phyloP scores from a whole-genome alignment of 2,797 vertebrate genomes.

The Carcharodon carcharias region DNA sequence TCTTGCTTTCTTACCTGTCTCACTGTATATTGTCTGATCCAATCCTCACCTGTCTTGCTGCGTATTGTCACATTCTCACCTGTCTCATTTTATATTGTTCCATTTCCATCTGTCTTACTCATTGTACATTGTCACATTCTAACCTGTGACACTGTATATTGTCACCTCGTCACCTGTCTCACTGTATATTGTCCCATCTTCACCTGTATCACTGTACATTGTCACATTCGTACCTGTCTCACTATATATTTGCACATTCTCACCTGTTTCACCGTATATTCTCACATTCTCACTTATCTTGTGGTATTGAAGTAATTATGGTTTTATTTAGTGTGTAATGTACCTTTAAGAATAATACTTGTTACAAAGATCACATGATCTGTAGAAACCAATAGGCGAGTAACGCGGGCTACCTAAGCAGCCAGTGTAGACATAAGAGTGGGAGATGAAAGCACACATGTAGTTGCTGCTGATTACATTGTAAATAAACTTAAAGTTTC shows the following conservation, averaged over 20 bases:
- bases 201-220: background rate
- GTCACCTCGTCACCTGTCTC: background rate
- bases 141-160: background rate
- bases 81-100: background rate
- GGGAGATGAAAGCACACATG: too few relatives aligned
- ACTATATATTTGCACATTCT: too few relatives aligned
- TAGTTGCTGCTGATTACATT: too few relatives aligned
- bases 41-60: background rate
- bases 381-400: too few relatives aligned
- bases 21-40: background rate
- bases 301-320: too few relatives aligned
- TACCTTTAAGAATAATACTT: too few relatives aligned
- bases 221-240: background rate
- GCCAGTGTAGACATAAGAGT: too few relatives aligned
- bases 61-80: background rate
- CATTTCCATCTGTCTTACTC: background rate
- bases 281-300: background rate
- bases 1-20: background rate
- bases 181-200: background rate
- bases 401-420: too few relatives aligned
- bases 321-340: too few relatives aligned
- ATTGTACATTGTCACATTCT: background rate
- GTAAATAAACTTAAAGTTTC: too few relatives aligned
- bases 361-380: too few relatives aligned
- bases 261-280: too few relatives aligned